These are phyloP conservation scores for Drosophila paucipuncta DNA, from an alignment of 2,888 invertebrate genomes.

Conservation along the genomic window DNA sequence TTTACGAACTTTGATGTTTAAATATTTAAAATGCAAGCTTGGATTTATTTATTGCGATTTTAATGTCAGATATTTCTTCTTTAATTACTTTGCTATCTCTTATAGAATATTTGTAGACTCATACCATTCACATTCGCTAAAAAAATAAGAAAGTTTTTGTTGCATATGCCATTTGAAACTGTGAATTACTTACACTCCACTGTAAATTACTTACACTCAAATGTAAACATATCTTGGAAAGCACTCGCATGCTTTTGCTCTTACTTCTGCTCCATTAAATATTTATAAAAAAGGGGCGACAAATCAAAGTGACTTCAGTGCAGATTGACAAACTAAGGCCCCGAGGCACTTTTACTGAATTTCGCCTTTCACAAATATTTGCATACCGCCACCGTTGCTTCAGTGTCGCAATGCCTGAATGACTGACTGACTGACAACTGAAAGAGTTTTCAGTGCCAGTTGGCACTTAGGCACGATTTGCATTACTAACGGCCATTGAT, in stretches of 20 bases:
- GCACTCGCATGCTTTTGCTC: slow-evolving; percentile 29
- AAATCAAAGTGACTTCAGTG: slow-evolving; percentile 74
- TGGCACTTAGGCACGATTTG: slow-evolving; percentile 77
- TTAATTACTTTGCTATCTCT: not conserved
- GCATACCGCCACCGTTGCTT: slow-evolving; percentile 56
- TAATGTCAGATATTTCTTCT: not conserved
- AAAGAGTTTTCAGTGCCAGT: slow-evolving; percentile 62
- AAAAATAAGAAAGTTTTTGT: not conserved
- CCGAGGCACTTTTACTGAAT: slow-evolving; percentile 66
- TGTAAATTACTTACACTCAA: slow-evolving; percentile 33
- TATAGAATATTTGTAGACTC: not conserved
- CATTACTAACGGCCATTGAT: slow-evolving; percentile 59
- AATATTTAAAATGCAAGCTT: not conserved
- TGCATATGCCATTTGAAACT: slow-evolving; percentile 3
- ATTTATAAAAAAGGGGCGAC: slow-evolving; percentile 70
- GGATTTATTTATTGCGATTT: not conserved
- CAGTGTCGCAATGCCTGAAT: slow-evolving; percentile 21
- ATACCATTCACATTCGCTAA: not conserved
- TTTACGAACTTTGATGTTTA: not conserved
- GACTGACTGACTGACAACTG: slow-evolving; percentile 24
- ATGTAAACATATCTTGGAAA: slow-evolving; percentile 44
- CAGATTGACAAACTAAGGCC: slow-evolving; percentile 52
- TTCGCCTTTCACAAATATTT: slow-evolving; percentile 70
- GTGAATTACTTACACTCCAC: slow-evolving; percentile 17
- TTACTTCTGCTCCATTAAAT: slow-evolving; percentile 75